phyloP scores from a whole-genome alignment of 2,888 invertebrate genomes.

The Eupeodes luniger region DNA sequence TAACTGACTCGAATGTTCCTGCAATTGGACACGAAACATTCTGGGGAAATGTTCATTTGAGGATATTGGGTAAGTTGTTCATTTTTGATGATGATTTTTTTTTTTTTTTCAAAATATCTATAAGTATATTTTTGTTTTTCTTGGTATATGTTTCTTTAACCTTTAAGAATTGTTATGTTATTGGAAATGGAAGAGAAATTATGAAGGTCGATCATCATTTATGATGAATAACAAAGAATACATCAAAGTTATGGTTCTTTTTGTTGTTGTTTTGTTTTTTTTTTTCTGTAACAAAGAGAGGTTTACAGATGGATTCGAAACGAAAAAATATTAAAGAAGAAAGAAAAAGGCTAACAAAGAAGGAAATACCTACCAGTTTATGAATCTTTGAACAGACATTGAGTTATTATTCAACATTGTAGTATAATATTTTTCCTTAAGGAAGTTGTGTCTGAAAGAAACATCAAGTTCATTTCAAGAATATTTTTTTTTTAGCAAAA shows the following conservation, averaged over 20 bases:
- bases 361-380: no score
- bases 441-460: no score
- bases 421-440: no score
- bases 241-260: neutral
- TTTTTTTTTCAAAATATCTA: slow-evolving; percentile 62
- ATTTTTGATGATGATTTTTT: slow-evolving; percentile 68
- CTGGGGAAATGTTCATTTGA: slow-evolving; percentile 89
- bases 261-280: neutral
- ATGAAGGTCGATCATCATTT: neutral
- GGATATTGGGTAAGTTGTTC: slow-evolving; percentile 83
- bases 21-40: slow-evolving; percentile 92
- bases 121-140: neutral
- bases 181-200: neutral
- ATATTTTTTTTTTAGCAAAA: no score
- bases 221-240: slow-evolving; percentile 6
- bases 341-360: no score
- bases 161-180: neutral
- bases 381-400: no score
- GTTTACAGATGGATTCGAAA: neutral
- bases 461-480: no score
- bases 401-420: no score
- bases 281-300: neutral
- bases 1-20: slow-evolving; percentile 89
- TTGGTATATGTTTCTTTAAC: neutral
- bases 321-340: no score